Percentiles rank a stretch among this genome's conserved stretches.
Evolutionary conservation across 1,140 invertebrate genomes (phyloP).

Genomic region (Bursaphelenchus mucronatus): DNA sequence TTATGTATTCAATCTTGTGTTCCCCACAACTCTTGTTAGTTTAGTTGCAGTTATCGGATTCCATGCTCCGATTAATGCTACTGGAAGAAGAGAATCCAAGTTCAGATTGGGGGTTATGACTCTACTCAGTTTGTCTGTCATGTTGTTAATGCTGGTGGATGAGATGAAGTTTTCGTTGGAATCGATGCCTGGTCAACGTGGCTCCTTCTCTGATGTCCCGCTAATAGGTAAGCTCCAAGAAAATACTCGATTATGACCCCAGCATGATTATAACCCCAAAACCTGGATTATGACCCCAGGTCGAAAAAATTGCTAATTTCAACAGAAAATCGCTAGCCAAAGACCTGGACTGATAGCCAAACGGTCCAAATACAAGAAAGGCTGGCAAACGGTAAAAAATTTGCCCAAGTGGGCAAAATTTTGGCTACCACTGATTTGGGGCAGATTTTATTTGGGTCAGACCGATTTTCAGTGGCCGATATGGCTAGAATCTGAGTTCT

Average conservation of each 20-base stretch:
- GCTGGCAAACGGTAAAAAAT: too few relatives aligned
- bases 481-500: too few relatives aligned
- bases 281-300: too few relatives aligned
- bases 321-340: too few relatives aligned
- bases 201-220: conserved; percentile 58
- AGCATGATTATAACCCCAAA: too few relatives aligned
- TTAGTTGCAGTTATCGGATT: conserved; percentile 59
- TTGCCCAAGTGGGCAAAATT: too few relatives aligned
- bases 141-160: conserved; percentile 59
- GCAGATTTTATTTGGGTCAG: too few relatives aligned
- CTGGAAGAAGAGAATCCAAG: conserved; percentile 55
- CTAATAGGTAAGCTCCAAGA: conserved; percentile 50
- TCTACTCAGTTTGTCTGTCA: conserved; percentile 53
- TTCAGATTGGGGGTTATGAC: conserved; percentile 48
- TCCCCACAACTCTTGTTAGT: conserved; percentile 57
- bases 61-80: conserved; percentile 60
- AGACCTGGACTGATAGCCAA: too few relatives aligned
- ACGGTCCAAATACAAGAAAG: too few relatives aligned
- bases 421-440: too few relatives aligned
- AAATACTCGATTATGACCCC: too few relatives aligned
- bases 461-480: too few relatives aligned
- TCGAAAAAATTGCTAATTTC: background rate
- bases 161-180: conserved; percentile 60
- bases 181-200: conserved; percentile 56
- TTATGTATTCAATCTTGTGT: conserved; percentile 60